Percentiles rank a stretch among this genome's conserved stretches.
Evolutionary conservation across 2,113 vertebrate genomes (phyloP).

Genomic region (Recurvirostra avosetta): DNA sequence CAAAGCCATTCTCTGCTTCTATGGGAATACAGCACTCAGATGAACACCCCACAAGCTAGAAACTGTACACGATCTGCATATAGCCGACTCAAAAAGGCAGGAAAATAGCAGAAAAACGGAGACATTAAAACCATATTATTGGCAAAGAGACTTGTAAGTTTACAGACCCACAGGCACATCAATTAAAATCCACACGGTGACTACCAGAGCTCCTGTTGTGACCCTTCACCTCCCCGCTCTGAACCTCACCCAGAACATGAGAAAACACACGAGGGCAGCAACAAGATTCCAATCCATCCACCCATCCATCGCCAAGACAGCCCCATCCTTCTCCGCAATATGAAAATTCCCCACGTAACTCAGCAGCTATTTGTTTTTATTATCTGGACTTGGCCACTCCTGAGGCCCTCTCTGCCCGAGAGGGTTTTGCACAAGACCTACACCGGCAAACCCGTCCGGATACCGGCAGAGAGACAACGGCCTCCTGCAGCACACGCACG

Average conservation of each 20-base stretch:
- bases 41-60: background rate
- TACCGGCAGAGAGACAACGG: rapidly evolving
- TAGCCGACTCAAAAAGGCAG: background rate
- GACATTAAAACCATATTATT: rapidly evolving
- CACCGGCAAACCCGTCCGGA: background rate
- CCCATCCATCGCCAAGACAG: background rate
- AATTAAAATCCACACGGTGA: rapidly evolving
- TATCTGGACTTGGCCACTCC: background rate
- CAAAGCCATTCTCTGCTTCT: background rate
- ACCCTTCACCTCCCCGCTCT: background rate
- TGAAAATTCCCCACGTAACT: rapidly evolving
- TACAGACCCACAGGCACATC: background rate
- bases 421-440: background rate
- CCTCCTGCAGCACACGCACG: background rate
- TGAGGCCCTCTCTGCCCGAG: background rate
- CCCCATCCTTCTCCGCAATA: rapidly evolving
- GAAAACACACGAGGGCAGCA: rapidly evolving
- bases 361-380: background rate
- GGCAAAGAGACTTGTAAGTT: background rate
- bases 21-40: background rate
- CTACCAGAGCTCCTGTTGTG: background rate
- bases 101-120: background rate
- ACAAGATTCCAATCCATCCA: rapidly evolving
- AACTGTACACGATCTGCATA: background rate
- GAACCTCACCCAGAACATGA: background rate